Evolutionary conservation across 2,888 invertebrate genomes (phyloP), one percentile per base, ranked within the genome.

Genomic region (Ophion ellenae): DNA sequence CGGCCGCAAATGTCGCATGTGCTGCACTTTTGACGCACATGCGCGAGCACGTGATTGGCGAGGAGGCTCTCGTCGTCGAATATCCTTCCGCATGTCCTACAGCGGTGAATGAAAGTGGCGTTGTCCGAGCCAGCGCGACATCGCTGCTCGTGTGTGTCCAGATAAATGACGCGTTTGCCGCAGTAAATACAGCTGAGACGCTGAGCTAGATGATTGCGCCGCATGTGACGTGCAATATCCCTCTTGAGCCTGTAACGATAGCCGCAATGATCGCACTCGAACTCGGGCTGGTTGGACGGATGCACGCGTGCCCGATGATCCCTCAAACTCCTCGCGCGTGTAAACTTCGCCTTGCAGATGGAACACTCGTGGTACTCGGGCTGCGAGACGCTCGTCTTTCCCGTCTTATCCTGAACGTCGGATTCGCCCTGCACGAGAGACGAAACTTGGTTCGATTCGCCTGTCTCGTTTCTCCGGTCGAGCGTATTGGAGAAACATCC

Each of bases 171-270:
- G 0, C 61, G 61, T 61, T 61, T 53, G 14, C 90, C 89, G 40
- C 90, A 91, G 87, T 64, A 88, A 14, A 87, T 77, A 32, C 91
- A 91, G 28, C 89, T 83, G 14, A 87, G 24, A 17, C 88, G 24
- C 5, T 28, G 28, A 1, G 2, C 14, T 3, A 24, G 32, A 64
- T 64, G 28, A 64, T 75, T 81, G 10, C 88, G 87, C 6, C 83
- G 84, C 53, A 91, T 89, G 75, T 90, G 90, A 1, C 78, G n/a
- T 1, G 85, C 32, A 32, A 91, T 79, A 66, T 91, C 90, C 3
- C 85, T 36, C 63, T 90, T 91, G 6, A 90, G 57, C 57, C 87
- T 89, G 82, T 87, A 90, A 10, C 86, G 81, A 45, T 87, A 89
- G 0, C 87, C 88, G 40, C 91, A 90, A 5, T 87, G 79, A 9